Conservation (phyloP, 1,140 invertebrate species). For the Bombus haemorrhoidalis region DNA sequence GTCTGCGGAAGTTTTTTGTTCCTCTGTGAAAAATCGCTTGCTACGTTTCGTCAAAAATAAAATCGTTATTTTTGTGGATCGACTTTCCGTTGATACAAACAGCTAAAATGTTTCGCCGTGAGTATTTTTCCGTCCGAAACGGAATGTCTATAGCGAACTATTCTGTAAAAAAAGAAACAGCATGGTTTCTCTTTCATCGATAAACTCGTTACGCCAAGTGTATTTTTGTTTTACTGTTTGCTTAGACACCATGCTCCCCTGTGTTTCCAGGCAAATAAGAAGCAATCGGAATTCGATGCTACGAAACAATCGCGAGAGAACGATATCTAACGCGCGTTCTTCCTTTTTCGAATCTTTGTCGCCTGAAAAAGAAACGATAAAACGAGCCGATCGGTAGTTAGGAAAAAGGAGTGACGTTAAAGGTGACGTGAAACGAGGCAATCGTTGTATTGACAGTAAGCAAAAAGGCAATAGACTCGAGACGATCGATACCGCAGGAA, state of each 20-base stretch:
- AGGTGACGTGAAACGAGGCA: constrained; percentile 14
- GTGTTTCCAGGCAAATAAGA: not conserved
- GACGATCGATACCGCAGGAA: constrained; percentile 3
- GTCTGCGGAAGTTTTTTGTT: not conserved
- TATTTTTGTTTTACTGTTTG: not conserved
- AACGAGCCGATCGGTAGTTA: not conserved
- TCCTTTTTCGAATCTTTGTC: not conserved
- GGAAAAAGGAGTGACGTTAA: not conserved
- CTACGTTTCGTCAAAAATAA: constrained; percentile 9
- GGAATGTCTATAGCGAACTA: too few relatives aligned
- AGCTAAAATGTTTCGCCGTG: not conserved
- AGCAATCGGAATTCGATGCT: too few relatives aligned
- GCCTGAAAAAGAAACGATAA: not conserved
- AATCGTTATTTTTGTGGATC: constrained; percentile 7
- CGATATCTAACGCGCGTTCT: not conserved
- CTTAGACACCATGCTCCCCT: too few relatives aligned
- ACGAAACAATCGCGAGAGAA: too few relatives aligned
- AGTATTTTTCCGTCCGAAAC: not conserved
- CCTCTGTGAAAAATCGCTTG: not conserved
- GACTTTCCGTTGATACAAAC: not conserved
- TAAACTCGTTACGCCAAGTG: not conserved
- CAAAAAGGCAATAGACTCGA: constrained; percentile 4
- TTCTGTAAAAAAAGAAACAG: not conserved
- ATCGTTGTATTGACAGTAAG: not conserved
- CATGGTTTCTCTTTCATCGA: not conserved